A percentile compares a stretch with the other conserved stretches of the same genome.
These are phyloP conservation scores for Sterrhoptilus dennistouni DNA, from an alignment of 2,113 vertebrate genomes.

Conservation along the genomic window DNA sequence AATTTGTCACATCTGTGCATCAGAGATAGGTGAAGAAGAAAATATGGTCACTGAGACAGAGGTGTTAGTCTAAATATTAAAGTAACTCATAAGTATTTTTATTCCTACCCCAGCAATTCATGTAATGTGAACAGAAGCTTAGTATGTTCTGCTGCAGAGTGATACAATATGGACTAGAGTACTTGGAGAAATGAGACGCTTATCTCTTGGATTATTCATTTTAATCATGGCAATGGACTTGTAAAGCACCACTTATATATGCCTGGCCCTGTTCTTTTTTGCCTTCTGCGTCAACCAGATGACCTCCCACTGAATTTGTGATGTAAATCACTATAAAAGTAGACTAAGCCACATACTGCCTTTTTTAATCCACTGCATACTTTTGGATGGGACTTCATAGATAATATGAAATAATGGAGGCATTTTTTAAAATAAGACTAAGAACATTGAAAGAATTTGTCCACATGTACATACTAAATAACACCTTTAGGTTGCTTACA, in stretches of 20 bases:
- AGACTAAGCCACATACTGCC: background rate
- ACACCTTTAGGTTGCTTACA: background rate
- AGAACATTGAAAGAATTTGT: background rate
- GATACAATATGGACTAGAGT: background rate
- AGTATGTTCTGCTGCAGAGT: background rate
- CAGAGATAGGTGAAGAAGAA: background rate
- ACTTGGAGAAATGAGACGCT: slow-evolving; percentile 7
- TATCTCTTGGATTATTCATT: slow-evolving; percentile 29
- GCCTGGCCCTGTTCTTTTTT: background rate
- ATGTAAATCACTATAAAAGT: background rate
- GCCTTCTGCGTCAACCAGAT: background rate
- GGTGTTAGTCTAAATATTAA: slow-evolving; percentile 1
- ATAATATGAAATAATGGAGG: background rate
- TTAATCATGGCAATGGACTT: slow-evolving; percentile 18
- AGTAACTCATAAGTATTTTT: background rate
- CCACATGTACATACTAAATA: too few relatives aligned
- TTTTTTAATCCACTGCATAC: background rate
- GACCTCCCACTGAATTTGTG: background rate
- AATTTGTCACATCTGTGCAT: background rate
- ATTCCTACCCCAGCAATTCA: background rate
- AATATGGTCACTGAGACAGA: background rate
- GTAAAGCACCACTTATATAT: background rate
- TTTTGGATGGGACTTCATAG: background rate
- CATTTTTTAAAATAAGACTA: background rate
- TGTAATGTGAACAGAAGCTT: background rate